Percentiles rank a stretch among this genome's conserved stretches.
These are phyloP conservation scores for Champsocephalus gunnari DNA, from an alignment of 2,797 vertebrate genomes.

Conservation along the genomic window DNA sequence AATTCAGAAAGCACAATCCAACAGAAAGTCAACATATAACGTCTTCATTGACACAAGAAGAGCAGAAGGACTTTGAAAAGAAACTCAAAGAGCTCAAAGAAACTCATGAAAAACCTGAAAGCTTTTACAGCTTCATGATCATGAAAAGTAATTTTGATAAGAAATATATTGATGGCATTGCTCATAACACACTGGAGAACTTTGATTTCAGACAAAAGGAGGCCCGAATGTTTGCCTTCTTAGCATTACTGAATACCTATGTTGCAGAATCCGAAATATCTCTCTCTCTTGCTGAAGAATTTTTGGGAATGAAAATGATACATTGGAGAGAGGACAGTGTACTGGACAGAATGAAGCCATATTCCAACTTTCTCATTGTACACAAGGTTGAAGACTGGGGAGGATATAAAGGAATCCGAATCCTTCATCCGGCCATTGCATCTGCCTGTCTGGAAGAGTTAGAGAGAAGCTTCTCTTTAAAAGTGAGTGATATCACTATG, in stretches of 20 bases:
- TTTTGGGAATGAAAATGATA: slow-evolving; percentile 75
- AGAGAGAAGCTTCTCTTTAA: slow-evolving; percentile 57
- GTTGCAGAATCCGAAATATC: slow-evolving; percentile 79
- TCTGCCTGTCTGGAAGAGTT: slow-evolving; percentile 79
- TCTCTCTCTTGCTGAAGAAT: slow-evolving; percentile 82
- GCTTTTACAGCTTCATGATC: slow-evolving; percentile 90
- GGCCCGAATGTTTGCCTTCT: slow-evolving; percentile 79
- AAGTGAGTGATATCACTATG: slow-evolving; percentile 73
- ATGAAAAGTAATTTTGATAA: slow-evolving; percentile 86
- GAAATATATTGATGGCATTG: slow-evolving; percentile 79
- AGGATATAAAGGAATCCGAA: slow-evolving; percentile 75
- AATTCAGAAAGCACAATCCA: slow-evolving; percentile 38
- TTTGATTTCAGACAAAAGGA: slow-evolving; percentile 73
- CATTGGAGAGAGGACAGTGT: slow-evolving; percentile 63
- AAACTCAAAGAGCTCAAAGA: slow-evolving; percentile 85
- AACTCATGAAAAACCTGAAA: slow-evolving; percentile 81
- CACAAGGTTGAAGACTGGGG: slow-evolving; percentile 68
- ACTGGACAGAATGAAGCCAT: slow-evolving; percentile 81
- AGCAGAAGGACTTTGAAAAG: slow-evolving; percentile 84
- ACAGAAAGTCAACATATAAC: slow-evolving; percentile 77
- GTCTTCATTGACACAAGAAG: slow-evolving; percentile 74
- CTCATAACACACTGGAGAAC: slow-evolving; percentile 79
- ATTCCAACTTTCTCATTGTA: slow-evolving; percentile 81
- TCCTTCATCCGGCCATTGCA: slow-evolving; percentile 84
- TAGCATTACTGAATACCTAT: slow-evolving; percentile 83